A percentile compares a stretch with the other conserved stretches of the same genome.
These are phyloP conservation scores for Drosophila emarginata DNA, from an alignment of 2,888 invertebrate species.

Conservation along the genomic window DNA sequence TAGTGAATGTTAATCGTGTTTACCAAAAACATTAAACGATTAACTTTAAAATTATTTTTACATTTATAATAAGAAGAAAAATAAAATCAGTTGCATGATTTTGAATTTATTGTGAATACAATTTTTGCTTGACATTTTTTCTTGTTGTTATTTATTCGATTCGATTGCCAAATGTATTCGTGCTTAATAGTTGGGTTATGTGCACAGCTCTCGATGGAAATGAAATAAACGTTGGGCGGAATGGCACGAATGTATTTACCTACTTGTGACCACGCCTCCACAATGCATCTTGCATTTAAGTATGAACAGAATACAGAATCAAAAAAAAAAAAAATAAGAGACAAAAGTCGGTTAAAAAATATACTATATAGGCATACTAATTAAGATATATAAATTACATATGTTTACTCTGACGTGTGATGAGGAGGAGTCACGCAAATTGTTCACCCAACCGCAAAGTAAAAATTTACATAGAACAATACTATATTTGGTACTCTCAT, in stretches of 20 bases:
- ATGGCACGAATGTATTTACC: background rate
- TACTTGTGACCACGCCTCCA: background rate
- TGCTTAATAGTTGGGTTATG: too few species aligned
- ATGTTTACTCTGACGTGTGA: constrained; percentile 1
- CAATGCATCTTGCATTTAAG: background rate
- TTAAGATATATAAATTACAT: background rate
- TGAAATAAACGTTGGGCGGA: background rate
- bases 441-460: background rate
- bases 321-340: background rate
- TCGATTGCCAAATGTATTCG: too few species aligned
- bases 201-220: background rate
- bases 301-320: background rate
- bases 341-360: too few species aligned
- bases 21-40: too few species aligned
- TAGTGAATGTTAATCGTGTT: too few species aligned
- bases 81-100: too few species aligned
- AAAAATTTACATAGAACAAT: background rate
- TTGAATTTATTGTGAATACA: too few species aligned
- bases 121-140: too few species aligned
- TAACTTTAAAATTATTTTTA: too few species aligned
- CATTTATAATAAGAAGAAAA: too few species aligned
- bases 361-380: background rate
- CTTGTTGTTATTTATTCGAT: too few species aligned
- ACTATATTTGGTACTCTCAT: background rate
- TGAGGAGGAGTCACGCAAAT: background rate